These are phyloP conservation scores for Rhabdomys pumilio DNA, from an alignment of 2,797 vertebrate genomes.

Conservation along the genomic window DNA sequence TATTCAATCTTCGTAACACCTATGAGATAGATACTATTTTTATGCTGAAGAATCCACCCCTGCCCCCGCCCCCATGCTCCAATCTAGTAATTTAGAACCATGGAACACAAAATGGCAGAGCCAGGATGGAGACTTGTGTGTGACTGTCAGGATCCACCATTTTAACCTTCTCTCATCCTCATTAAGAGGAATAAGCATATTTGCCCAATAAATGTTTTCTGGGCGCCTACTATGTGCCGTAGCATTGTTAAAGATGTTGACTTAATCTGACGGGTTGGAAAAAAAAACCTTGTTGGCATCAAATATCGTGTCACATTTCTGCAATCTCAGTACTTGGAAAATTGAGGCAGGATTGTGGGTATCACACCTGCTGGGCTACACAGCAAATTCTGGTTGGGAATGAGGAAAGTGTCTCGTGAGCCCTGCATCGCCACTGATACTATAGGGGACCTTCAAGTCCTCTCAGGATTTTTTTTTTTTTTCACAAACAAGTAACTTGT, in stretches of 20 bases:
- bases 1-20: neutral
- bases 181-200: neutral
- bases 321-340: neutral
- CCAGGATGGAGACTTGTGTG: neutral
- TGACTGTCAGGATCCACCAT: accelerated
- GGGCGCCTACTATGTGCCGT: neutral
- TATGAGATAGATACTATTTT: neutral
- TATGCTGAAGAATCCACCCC: neutral
- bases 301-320: too few species aligned
- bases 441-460: neutral
- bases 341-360: neutral
- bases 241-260: neutral
- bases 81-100: neutral
- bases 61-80: too few species aligned
- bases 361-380: neutral
- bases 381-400: neutral
- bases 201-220: neutral
- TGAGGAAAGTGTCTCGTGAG: neutral
- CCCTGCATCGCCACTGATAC: neutral
- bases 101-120: neutral
- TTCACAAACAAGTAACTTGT: neutral
- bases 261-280: too few species aligned
- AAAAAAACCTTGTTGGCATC: too few species aligned
- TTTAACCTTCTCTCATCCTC: neutral
- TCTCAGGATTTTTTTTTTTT: neutral